Conservation (phyloP, 2,113 vertebrate species). For the Otis tarda region DNA sequence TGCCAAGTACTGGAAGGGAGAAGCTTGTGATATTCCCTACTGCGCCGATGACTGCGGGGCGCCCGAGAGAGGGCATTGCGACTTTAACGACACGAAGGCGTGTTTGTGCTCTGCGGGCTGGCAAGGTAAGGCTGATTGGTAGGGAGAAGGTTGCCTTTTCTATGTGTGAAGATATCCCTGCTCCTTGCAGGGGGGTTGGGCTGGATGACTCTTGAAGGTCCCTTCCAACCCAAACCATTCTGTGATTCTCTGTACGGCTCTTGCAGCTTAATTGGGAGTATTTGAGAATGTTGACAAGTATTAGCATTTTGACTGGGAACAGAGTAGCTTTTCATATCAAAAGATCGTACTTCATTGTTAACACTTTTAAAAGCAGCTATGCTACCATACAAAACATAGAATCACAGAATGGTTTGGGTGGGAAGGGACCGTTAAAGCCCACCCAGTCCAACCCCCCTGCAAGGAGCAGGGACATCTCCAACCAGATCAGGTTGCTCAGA, state of each 20-base stretch:
- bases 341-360: not conserved
- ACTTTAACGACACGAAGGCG: constrained; percentile 54
- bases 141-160: not conserved
- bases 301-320: not conserved
- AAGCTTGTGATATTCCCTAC: constrained; percentile 88
- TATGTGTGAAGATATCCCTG: accelerated
- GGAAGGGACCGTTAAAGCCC: no score
- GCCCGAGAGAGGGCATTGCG: constrained; percentile 82
- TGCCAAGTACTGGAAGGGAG: constrained; percentile 86
- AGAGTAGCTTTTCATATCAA: not conserved
- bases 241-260: not conserved
- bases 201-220: no score
- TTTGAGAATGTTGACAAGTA: not conserved
- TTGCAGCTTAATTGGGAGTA: not conserved
- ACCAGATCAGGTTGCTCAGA: no score
- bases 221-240: no score
- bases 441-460: no score
- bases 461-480: no score
- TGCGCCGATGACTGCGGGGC: constrained; percentile 83
- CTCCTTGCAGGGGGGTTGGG: no score
- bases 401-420: no score
- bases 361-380: not conserved
- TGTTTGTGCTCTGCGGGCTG: constrained; percentile 84
- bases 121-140: constrained; percentile 83
- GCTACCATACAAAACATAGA: not conserved